A percentile compares a stretch with the other conserved stretches of the same genome.
Conservation (phyloP, 2,797 vertebrate genomes). For the Argentina silus region DNA sequence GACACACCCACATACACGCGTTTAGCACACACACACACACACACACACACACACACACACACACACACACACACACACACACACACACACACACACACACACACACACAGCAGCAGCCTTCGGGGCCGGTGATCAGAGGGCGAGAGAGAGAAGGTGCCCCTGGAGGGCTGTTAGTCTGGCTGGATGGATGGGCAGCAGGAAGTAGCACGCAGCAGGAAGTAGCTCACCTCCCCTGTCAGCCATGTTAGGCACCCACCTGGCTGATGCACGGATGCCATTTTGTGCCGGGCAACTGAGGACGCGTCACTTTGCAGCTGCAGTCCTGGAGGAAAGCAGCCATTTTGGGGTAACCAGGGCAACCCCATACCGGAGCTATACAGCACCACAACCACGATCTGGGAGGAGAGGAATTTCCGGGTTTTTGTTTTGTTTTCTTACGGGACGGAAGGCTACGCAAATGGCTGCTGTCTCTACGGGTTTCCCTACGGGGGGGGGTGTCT, state of each 20-base stretch:
- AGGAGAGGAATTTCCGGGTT: background rate
- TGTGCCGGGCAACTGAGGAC: slow-evolving; percentile 16
- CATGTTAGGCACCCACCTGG: slow-evolving; percentile 22
- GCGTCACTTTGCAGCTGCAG: background rate
- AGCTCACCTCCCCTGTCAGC: slow-evolving; percentile 60
- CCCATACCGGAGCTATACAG: too few relatives aligned
- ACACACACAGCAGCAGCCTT: slow-evolving; percentile 12
- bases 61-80: background rate
- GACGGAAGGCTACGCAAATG: background rate
- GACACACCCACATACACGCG: background rate
- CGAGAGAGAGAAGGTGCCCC: background rate
- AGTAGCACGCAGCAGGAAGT: slow-evolving; percentile 47
- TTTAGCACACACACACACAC: background rate
- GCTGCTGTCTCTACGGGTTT: background rate
- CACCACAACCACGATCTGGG: background rate
- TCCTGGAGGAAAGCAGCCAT: slow-evolving; percentile 10
- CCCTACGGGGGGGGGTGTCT: too few relatives aligned
- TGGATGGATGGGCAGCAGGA: slow-evolving; percentile 52
- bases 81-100: background rate
- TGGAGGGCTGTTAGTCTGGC: slow-evolving; percentile 36
- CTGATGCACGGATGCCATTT: slow-evolving; percentile 24
- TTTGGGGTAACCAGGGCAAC: too few relatives aligned
- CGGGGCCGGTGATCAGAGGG: slow-evolving; percentile 22
- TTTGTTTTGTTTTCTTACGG: background rate
- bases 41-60: background rate